Evolutionary conservation across 2,113 vertebrate species (phyloP).

Genomic region (Varanus salvator): DNA sequence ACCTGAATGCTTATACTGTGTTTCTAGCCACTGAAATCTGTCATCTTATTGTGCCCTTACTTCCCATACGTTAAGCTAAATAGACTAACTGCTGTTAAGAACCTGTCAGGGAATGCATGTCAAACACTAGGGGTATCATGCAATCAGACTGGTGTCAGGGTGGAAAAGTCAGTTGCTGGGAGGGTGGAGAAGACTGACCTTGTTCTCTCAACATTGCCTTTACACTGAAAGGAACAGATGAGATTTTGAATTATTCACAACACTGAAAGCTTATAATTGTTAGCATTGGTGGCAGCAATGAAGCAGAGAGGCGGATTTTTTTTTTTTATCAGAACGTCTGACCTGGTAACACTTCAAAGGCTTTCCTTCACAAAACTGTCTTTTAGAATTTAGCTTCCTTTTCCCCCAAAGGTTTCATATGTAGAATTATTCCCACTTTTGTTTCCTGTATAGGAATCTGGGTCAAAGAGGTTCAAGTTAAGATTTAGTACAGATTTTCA

Average conservation of each 20-base stretch:
- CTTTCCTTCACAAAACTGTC: conserved; percentile 64
- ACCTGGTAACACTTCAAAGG: conserved; percentile 73
- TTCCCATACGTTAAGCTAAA: conserved; percentile 73
- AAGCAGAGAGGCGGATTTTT: conserved; percentile 63
- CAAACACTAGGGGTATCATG: conserved; percentile 79
- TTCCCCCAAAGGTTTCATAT: conserved; percentile 39
- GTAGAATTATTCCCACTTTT: conserved; percentile 63
- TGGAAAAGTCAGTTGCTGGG: conserved; percentile 84
- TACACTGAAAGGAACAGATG: conserved; percentile 79
- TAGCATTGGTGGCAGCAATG: conserved; percentile 78
- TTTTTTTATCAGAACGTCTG: conserved; percentile 77
- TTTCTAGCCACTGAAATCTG: conserved; percentile 56
- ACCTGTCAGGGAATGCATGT: conserved; percentile 76
- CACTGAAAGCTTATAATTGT: conserved; percentile 86
- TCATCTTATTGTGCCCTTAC: conserved; percentile 62
- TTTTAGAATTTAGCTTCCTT: conserved; percentile 65
- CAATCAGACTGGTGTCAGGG: conserved; percentile 73
- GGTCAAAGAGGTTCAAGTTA: conserved; percentile 78
- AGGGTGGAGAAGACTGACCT: conserved; percentile 78
- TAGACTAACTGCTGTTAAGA: conserved; percentile 70
- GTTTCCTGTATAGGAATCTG: conserved; percentile 74
- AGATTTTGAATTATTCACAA: conserved; percentile 93
- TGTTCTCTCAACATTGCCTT: conserved; percentile 80
- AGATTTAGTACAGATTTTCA: conserved; percentile 75
- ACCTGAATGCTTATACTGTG: neutral